phyloP scores from a whole-genome alignment of 2,888 invertebrate species.

The Perizoma flavofasciatum region DNA sequence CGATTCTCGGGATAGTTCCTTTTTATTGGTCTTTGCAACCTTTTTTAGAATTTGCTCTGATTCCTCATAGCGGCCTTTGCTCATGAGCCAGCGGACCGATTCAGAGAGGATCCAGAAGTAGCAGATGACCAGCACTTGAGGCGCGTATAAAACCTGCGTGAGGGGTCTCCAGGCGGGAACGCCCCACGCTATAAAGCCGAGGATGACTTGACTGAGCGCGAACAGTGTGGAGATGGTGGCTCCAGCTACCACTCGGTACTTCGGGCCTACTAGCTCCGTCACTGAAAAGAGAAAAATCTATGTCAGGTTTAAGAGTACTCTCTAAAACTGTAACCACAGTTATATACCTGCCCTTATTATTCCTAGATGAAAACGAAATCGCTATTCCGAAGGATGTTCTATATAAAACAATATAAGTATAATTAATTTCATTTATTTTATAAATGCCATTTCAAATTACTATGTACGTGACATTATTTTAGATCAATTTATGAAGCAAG shows the following conservation, averaged over 20 bases:
- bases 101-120: conserved; percentile 90
- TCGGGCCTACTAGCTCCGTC: conserved; percentile 91
- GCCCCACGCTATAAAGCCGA: conserved; percentile 88
- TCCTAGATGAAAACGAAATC: too few species aligned
- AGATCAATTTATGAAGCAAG: too few species aligned
- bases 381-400: too few species aligned
- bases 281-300: conserved; percentile 72
- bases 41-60: conserved; percentile 85
- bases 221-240: conserved; percentile 89
- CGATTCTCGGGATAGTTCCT: conserved; percentile 81
- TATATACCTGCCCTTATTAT: too few species aligned
- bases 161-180: conserved; percentile 88
- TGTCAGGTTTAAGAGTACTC: too few species aligned
- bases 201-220: conserved; percentile 88
- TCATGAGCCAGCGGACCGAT: conserved; percentile 90
- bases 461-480: too few species aligned
- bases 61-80: conserved; percentile 86
- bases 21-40: conserved; percentile 86
- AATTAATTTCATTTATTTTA: too few species aligned
- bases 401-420: too few species aligned
- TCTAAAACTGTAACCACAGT: too few species aligned
- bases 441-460: too few species aligned
- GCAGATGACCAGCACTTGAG: conserved; percentile 86
- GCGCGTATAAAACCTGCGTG: conserved; percentile 87
- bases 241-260: conserved; percentile 88